Evolutionary conservation across 1,140 invertebrate genomes (phyloP).

Genomic region (Dolichoris vasculosae): DNA sequence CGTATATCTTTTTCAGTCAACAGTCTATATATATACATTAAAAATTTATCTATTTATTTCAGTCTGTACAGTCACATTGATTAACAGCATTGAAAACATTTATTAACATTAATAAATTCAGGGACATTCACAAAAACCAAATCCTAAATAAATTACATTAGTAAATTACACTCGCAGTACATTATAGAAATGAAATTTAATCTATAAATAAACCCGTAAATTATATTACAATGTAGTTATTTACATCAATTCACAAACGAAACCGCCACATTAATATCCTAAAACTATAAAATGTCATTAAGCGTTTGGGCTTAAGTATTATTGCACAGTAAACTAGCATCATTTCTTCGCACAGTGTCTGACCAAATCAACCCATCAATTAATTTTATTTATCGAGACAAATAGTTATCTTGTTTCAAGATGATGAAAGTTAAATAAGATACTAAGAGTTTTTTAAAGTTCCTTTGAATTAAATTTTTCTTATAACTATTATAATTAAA

Average conservation of each 20-base stretch:
- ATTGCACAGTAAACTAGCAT: constrained; percentile 19
- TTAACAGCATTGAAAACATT: constrained; percentile 19
- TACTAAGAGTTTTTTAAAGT: background rate
- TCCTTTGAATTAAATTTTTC: background rate
- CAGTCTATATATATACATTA: background rate
- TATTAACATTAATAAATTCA: constrained; percentile 28
- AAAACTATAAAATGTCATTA: constrained; percentile 31
- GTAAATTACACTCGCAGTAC: constrained; percentile 35
- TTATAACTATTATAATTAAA: background rate
- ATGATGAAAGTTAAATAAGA: background rate
- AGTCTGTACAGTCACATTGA: constrained; percentile 37
- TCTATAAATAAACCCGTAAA: constrained; percentile 49
- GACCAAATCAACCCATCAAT: constrained; percentile 18
- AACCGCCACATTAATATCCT: constrained; percentile 33
- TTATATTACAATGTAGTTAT: constrained; percentile 41
- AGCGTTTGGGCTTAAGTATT: constrained; percentile 17
- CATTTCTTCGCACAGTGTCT: constrained; percentile 31
- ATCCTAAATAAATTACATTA: constrained; percentile 40
- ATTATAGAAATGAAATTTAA: constrained; percentile 48
- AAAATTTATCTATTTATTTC: constrained; percentile 17
- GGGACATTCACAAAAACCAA: constrained; percentile 41
- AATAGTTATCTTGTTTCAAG: background rate
- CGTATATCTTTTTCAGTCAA: constrained; percentile 3
- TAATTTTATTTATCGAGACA: background rate
- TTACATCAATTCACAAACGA: constrained; percentile 36